A percentile compares a stretch with the other conserved stretches of the same genome.
Evolutionary conservation across 2,888 invertebrate genomes (phyloP).

Genomic region (Drosophila setosimentum): DNA sequence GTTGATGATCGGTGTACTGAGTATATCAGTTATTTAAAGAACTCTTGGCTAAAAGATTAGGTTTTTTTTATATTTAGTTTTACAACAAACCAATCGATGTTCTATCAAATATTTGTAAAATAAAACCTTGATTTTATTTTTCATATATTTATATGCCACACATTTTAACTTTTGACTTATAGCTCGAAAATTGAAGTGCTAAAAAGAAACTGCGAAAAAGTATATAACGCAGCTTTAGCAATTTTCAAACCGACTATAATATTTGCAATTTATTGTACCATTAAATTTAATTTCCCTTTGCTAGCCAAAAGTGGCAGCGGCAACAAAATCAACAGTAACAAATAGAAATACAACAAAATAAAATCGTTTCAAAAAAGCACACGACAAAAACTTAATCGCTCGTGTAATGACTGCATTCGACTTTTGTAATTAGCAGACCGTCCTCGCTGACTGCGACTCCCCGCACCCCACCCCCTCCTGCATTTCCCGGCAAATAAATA

Average conservation of each 20-base stretch:
- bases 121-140: not conserved
- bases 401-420: slow-evolving; percentile 81
- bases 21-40: not conserved
- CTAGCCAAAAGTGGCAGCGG: slow-evolving; percentile 4
- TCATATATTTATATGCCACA: not conserved
- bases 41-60: rapidly evolving
- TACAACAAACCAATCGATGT: not conserved
- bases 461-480: not conserved
- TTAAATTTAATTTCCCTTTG: slow-evolving; percentile 55
- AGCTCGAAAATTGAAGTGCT: not conserved
- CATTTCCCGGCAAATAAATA: slow-evolving; percentile 63
- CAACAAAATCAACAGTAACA: slow-evolving; percentile 8
- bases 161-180: not conserved
- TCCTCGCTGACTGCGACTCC: slow-evolving; percentile 23
- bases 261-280: slow-evolving; percentile 54
- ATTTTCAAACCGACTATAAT: slow-evolving; percentile 44
- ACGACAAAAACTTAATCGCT: slow-evolving; percentile 80
- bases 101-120: not conserved
- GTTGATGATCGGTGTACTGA: not conserved
- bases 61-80: not conserved
- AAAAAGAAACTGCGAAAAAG: not conserved
- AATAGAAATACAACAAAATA: slow-evolving; percentile 25
- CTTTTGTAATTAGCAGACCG: slow-evolving; percentile 76
- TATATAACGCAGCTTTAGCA: slow-evolving; percentile 7
- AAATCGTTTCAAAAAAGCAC: slow-evolving; percentile 47